These are phyloP conservation scores for Arge pagana DNA, from an alignment of 2,888 invertebrate species.

Conservation along the genomic window DNA sequence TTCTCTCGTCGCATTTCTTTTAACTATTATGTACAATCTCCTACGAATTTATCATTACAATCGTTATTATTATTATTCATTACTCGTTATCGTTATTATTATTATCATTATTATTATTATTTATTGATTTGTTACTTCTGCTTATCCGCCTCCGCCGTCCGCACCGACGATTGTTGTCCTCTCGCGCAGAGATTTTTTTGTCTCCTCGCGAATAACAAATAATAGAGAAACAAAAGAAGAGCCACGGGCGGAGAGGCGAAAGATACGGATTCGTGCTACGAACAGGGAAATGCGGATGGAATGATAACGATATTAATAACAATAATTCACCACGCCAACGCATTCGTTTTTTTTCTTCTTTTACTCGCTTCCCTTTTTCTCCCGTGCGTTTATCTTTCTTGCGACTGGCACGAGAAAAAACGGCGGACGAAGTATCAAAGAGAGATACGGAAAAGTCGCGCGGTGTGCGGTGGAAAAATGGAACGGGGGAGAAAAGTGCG, in stretches of 20 bases:
- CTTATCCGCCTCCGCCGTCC: slow-evolving; percentile 28
- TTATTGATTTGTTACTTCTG: slow-evolving; percentile 42
- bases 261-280: too few species aligned
- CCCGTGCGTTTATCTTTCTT: slow-evolving; percentile 1
- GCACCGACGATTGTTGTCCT: too few species aligned
- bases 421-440: background rate
- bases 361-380: slow-evolving; percentile 11
- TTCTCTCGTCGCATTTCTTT: slow-evolving; percentile 18
- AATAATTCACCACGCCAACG: background rate
- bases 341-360: background rate
- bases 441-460: background rate
- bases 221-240: too few species aligned
- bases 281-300: too few species aligned
- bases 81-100: slow-evolving; percentile 33
- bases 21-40: background rate
- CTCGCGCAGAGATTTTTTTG: too few species aligned
- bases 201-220: too few species aligned
- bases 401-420: background rate
- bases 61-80: slow-evolving; percentile 39
- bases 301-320: background rate
- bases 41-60: slow-evolving; percentile 29
- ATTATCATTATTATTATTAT: slow-evolving; percentile 37
- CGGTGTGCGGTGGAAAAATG: slow-evolving; percentile 14
- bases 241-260: too few species aligned
- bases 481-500: slow-evolving; percentile 17